phyloP scores from a whole-genome alignment of 2,888 invertebrate genomes.

The Perizoma flavofasciatum region DNA sequence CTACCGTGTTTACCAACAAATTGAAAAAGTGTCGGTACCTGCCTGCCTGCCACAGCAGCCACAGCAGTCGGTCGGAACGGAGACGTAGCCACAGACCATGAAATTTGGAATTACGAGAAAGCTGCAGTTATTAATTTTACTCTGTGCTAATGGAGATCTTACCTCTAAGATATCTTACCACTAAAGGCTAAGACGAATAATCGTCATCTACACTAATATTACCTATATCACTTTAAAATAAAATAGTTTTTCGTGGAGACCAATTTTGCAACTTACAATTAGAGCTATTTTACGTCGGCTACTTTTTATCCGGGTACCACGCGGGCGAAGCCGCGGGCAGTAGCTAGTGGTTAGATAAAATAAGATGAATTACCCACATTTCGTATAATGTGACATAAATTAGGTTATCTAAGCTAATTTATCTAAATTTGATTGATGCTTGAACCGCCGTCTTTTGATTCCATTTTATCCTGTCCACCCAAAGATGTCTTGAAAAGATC shows the following conservation, averaged over 20 bases:
- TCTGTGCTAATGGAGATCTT: constrained; percentile 12
- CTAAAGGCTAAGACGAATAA: constrained; percentile 20
- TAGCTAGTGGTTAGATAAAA: background rate
- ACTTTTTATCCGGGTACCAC: too few species aligned
- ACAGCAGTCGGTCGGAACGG: constrained; percentile 1
- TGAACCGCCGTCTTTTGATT: background rate
- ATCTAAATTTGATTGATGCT: background rate
- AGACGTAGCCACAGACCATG: constrained; percentile 34
- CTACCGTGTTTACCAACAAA: constrained; percentile 24
- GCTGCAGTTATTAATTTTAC: constrained; percentile 5
- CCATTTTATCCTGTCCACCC: too few species aligned
- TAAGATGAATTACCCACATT: background rate
- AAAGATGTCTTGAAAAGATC: background rate
- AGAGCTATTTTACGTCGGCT: too few species aligned
- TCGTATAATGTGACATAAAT: constrained; percentile 18
- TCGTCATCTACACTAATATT: background rate
- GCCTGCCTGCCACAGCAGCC: background rate
- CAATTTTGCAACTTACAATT: too few species aligned
- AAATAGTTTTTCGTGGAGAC: too few species aligned
- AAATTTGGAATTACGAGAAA: constrained; percentile 42
- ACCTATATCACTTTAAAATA: too few species aligned
- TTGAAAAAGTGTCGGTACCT: constrained; percentile 17
- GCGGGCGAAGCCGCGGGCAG: too few species aligned
- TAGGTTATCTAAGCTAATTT: constrained; percentile 5
- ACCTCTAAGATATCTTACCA: constrained; percentile 9